Evolutionary conservation across 2,888 invertebrate genomes (phyloP).

Genomic region (Branchellion lobata): DNA sequence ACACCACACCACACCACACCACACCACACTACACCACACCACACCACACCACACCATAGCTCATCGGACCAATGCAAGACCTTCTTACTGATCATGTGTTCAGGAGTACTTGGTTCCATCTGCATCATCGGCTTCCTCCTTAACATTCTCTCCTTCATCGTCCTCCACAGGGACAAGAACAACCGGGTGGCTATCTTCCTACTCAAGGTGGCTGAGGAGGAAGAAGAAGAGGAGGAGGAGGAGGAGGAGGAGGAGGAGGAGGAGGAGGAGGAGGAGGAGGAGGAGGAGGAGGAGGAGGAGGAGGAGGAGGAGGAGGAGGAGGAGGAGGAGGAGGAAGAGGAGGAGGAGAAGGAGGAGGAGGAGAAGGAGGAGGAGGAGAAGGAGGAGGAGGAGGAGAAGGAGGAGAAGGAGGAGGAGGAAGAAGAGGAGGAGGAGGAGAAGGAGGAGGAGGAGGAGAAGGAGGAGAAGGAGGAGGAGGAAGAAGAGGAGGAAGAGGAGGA

Average conservation of each 20-base stretch:
- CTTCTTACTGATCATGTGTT: slow-evolving; percentile 49
- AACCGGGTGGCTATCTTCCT: slow-evolving; percentile 49
- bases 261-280: neutral
- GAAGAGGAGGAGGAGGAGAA: too few relatives aligned
- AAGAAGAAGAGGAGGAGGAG: neutral
- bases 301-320: neutral
- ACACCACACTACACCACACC: too few relatives aligned
- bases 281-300: neutral
- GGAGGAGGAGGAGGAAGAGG: neutral
- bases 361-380: too few relatives aligned
- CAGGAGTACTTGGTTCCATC: slow-evolving; percentile 48
- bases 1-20: too few relatives aligned
- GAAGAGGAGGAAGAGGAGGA: too few relatives aligned
- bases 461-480: too few relatives aligned
- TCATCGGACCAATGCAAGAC: slow-evolving; percentile 40
- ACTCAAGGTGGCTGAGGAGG: slow-evolving; percentile 35
- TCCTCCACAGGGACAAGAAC: slow-evolving; percentile 48
- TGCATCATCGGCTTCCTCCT: slow-evolving; percentile 50
- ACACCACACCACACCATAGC: neutral
- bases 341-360: neutral
- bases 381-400: too few relatives aligned
- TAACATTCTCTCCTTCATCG: slow-evolving; percentile 49
- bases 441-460: too few relatives aligned
- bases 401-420: too few relatives aligned
- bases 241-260: neutral